Evolutionary conservation across 2,888 invertebrate species (phyloP), one percentile per base, ranked within the genome.

Genomic region (Andrena dorsata): DNA sequence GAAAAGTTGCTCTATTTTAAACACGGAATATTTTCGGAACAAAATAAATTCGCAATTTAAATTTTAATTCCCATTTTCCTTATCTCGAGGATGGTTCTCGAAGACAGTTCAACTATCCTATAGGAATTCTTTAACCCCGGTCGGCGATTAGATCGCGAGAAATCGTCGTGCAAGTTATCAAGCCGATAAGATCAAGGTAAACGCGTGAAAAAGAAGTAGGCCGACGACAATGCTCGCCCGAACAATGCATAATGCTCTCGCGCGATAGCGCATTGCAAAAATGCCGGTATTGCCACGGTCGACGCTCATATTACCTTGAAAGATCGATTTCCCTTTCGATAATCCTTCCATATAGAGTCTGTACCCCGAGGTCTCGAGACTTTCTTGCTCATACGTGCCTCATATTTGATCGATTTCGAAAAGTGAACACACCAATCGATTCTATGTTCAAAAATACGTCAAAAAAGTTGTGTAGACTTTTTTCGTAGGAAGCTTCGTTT

Each of bases 141-240:
- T 20, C 6, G 26, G 13, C 16, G 28, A 70, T 64, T 63, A 10
- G 26, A 64, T 23, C 71, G 30, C 16, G 53, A 58, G 64, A 64
- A 20, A 32, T 28, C 6, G 13, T 8, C 56, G 26, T 7, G 71
- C 2, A 28, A 35, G 58, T 58, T 73, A 76, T 49, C 35, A 20
- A 2, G 7, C 16, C 26, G 47, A 77, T 73, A 73, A 64, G 32
- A 65, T 77, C 64, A 58, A 73, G 76, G 35, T 35, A 56, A 53
- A 64, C 53, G 30, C 20, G 64, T 20, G 28, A 32, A 20, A 8
- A 58, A 58, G 64, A 65, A 60, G 64, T 65, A 49, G 76, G 58
- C 49, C 73, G 58, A 10, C 20, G 35, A 49, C 72, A 72, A 58
- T 58, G 23, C 13, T 26, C 56, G 23, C 2, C 0, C n/a, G 28